A percentile compares a stretch with the other conserved stretches of the same genome.
phyloP scores from a whole-genome alignment of 2,113 vertebrate species.

The Campylomormyrus numenius region DNA sequence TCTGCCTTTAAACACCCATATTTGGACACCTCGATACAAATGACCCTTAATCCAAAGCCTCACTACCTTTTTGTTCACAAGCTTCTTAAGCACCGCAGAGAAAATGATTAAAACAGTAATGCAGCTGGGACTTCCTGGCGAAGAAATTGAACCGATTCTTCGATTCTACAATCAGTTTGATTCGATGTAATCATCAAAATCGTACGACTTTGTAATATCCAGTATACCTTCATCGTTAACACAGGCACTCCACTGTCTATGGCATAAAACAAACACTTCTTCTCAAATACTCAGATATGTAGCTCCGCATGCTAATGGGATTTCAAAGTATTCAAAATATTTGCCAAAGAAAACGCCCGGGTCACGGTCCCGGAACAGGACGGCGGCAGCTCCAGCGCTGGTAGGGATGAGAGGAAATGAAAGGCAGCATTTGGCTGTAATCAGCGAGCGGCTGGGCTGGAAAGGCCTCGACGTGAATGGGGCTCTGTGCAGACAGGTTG shows the following conservation, averaged over 20 bases:
- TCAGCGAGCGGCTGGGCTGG: conserved; percentile 22
- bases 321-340: conserved; percentile 25
- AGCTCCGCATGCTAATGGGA: conserved; percentile 23
- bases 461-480: conserved; percentile 42
- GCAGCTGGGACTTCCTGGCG: not conserved
- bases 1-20: not conserved
- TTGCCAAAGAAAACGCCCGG: conserved; percentile 42
- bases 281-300: conserved; percentile 2
- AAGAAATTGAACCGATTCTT: not conserved
- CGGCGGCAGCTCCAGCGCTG: conserved; percentile 18
- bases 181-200: not conserved
- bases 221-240: not conserved
- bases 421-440: conserved; percentile 46
- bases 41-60: not conserved
- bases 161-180: not conserved
- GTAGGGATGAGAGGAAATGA: conserved; percentile 34
- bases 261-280: not conserved
- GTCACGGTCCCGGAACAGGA: not conserved
- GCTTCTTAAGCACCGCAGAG: not conserved
- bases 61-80: not conserved
- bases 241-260: not conserved
- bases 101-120: not conserved
- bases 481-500: conserved; percentile 32
- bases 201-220: not conserved
- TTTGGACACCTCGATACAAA: not conserved